Conservation (phyloP, 1,140 invertebrate species). For the Samia ricini region DNA sequence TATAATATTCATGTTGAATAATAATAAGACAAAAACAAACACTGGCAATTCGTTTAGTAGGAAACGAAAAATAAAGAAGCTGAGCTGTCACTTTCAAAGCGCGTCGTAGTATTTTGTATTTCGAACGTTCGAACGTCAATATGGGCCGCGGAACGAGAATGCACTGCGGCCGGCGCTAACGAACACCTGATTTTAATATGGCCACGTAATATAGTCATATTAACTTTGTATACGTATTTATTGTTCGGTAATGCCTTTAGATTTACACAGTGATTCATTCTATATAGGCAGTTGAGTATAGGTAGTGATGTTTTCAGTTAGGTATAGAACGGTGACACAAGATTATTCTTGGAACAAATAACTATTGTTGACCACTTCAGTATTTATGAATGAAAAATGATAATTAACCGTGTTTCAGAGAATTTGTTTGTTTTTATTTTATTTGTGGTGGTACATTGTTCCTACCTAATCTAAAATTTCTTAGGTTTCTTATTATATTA, state of each 20-base stretch:
- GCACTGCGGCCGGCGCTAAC: constrained; percentile 39
- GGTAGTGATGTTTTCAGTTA: neutral
- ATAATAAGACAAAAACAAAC: constrained; percentile 6
- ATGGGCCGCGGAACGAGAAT: constrained; percentile 27
- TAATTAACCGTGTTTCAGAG: neutral
- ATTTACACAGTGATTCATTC: neutral
- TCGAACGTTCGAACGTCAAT: constrained; percentile 35
- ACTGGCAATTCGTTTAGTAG: constrained; percentile 21
- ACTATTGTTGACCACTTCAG: neutral
- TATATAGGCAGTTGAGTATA: too few species aligned
- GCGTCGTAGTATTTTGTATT: constrained; percentile 8
- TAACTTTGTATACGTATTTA: constrained; percentile 15
- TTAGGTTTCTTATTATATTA: too few species aligned
- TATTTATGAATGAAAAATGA: neutral
- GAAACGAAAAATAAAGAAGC: constrained; percentile 18
- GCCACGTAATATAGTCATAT: constrained; percentile 34
- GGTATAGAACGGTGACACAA: neutral
- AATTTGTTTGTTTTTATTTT: neutral
- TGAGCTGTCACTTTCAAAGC: constrained; percentile 31
- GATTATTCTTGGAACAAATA: neutral
- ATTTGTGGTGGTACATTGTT: too few species aligned
- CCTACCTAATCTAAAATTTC: too few species aligned
- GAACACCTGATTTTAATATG: constrained; percentile 52
- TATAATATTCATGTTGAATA: constrained; percentile 6
- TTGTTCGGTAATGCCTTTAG: neutral